Conservation (phyloP, 2,797 vertebrate species). For the Sebastes ruberrimus region DNA sequence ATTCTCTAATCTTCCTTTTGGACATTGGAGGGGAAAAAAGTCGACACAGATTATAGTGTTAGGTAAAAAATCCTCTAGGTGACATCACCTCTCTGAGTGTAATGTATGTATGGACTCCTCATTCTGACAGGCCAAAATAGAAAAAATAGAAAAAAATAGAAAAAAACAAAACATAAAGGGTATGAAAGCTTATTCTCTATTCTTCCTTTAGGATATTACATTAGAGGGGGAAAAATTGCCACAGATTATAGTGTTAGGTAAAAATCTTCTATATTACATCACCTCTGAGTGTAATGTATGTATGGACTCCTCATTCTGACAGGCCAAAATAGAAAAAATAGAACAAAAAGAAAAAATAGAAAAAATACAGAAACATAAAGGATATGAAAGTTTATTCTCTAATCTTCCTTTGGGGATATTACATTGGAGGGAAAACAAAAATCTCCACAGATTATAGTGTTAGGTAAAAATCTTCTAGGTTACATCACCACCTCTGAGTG, state of each 20-base stretch:
- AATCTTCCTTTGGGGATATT: background rate
- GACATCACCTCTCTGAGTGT: slow-evolving; percentile 55
- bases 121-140: slow-evolving; percentile 63
- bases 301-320: too few relatives aligned
- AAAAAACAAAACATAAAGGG: too few relatives aligned
- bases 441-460: slow-evolving; percentile 16
- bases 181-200: too few relatives aligned
- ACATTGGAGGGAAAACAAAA: background rate
- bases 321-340: too few relatives aligned
- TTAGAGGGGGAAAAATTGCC: too few relatives aligned
- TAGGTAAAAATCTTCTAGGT: slow-evolving; percentile 25
- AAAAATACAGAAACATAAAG: too few relatives aligned
- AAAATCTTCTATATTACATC: too few relatives aligned
- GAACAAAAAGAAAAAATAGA: too few relatives aligned
- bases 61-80: slow-evolving; percentile 22
- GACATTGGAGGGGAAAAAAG: background rate
- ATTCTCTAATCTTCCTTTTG: background rate
- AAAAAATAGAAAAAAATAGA: too few relatives aligned
- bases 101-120: slow-evolving; percentile 17
- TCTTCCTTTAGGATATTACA: background rate
- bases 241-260: too few relatives aligned
- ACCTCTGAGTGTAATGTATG: too few relatives aligned
- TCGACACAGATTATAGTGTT: slow-evolving; percentile 19
- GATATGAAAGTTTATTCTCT: background rate
- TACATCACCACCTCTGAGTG: slow-evolving; percentile 67